Conservation (phyloP, 2,888 invertebrate genomes). For the Scaptomyza polygonia region DNA sequence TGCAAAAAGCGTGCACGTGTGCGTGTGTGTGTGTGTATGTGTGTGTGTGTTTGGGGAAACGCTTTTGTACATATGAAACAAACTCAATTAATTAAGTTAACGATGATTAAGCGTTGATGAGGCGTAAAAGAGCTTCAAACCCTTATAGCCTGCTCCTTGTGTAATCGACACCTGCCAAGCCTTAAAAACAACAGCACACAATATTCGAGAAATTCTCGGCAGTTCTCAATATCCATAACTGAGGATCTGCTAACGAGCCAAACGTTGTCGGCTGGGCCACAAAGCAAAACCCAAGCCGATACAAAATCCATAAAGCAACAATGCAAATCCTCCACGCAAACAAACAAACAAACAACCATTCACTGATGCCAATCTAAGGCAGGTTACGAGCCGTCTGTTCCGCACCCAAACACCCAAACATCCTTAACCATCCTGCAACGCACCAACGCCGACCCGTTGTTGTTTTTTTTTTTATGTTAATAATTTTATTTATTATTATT, state of each 20-base stretch:
- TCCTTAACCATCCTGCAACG: too few relatives aligned
- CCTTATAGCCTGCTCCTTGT: slow-evolving; percentile 21
- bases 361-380: slow-evolving; percentile 72
- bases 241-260: slow-evolving; percentile 58
- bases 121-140: slow-evolving; percentile 63
- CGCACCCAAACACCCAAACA: slow-evolving; percentile 50
- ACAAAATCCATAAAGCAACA: slow-evolving; percentile 30
- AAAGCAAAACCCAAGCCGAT: slow-evolving; percentile 22
- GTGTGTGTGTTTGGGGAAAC: slow-evolving; percentile 3
- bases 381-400: slow-evolving; percentile 70
- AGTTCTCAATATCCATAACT: slow-evolving; percentile 8
- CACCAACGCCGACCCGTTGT: slow-evolving; percentile 39
- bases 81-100: slow-evolving; percentile 75
- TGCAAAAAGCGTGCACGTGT: background rate
- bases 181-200: too few relatives aligned
- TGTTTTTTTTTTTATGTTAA: slow-evolving; percentile 76
- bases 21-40: background rate
- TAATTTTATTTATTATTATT: slow-evolving; percentile 79
- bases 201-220: too few relatives aligned
- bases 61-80: slow-evolving; percentile 52
- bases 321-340: slow-evolving; percentile 50
- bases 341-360: slow-evolving; percentile 54
- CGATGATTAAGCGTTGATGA: slow-evolving; percentile 70
- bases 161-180: slow-evolving; percentile 38
- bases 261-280: slow-evolving; percentile 25